Evolutionary conservation across 2,113 vertebrate genomes (phyloP).

Genomic region (Garra rufa): DNA sequence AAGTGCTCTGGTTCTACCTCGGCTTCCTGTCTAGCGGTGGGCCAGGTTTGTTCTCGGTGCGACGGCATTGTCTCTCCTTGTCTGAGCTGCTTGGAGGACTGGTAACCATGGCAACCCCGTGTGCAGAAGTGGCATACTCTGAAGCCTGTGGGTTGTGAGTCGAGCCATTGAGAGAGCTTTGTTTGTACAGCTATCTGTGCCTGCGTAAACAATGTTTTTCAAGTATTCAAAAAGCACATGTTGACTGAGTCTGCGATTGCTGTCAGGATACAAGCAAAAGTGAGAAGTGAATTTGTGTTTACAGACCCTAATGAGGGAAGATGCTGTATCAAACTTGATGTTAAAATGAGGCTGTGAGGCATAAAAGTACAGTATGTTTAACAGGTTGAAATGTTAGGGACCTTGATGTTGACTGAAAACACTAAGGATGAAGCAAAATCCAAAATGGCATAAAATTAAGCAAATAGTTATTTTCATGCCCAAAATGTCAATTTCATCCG

Average conservation of each 20-base stretch:
- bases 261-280: conserved; percentile 15
- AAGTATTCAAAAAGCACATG: conserved; percentile 26
- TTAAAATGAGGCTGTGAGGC: background rate
- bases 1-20: conserved; percentile 6
- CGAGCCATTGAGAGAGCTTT: background rate
- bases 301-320: background rate
- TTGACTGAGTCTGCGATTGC: conserved; percentile 2
- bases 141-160: conserved; percentile 25
- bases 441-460: background rate
- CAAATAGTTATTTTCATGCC: background rate
- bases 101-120: conserved; percentile 36
- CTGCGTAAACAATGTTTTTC: conserved; percentile 43
- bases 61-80: conserved; percentile 5
- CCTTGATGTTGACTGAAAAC: background rate
- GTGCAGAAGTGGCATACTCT: conserved; percentile 26
- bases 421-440: background rate
- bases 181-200: conserved; percentile 7
- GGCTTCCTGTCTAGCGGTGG: background rate
- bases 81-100: conserved; percentile 11
- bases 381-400: background rate
- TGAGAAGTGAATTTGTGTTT: background rate
- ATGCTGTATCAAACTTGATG: background rate
- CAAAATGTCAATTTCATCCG: background rate
- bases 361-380: background rate
- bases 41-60: background rate